Percentiles rank a stretch among this genome's conserved stretches.
Evolutionary conservation across 2,888 invertebrate genomes (phyloP).

Genomic region (Oxycera nigricornis): DNA sequence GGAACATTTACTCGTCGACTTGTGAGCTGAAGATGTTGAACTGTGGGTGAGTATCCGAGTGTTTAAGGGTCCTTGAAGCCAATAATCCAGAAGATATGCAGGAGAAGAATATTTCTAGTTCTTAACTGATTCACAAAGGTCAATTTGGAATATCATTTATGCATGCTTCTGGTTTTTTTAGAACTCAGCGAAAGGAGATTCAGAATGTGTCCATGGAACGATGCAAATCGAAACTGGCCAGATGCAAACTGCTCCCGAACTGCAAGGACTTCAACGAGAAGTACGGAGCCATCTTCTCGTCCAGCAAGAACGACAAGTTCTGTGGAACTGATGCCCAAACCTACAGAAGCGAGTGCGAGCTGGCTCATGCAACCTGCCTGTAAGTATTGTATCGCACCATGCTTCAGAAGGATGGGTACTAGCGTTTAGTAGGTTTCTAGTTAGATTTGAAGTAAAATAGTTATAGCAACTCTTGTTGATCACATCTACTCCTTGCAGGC

Average conservation of each 20-base stretch:
- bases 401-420: too few species aligned
- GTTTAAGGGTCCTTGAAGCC: not conserved
- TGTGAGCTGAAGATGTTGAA: conserved; percentile 89
- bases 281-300: conserved; percentile 63
- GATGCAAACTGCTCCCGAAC: conserved; percentile 77
- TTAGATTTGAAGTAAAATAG: too few species aligned
- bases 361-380: conserved; percentile 85
- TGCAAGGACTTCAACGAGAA: conserved; percentile 64
- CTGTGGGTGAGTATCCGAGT: conserved; percentile 74
- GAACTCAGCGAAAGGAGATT: conserved; percentile 59
- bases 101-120: not conserved
- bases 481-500: conserved; percentile 65
- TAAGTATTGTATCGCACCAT: conserved; percentile 66
- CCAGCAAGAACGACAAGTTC: conserved; percentile 75
- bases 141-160: not conserved
- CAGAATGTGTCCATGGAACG: conserved; percentile 72
- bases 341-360: conserved; percentile 81
- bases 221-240: conserved; percentile 75
- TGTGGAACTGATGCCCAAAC: conserved; percentile 89
- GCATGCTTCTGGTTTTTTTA: conserved; percentile 40
- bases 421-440: too few species aligned
- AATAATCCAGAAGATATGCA: not conserved
- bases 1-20: conserved; percentile 84
- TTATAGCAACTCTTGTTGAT: too few species aligned
- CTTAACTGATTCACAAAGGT: too few species aligned